Conservation (phyloP, 2,113 vertebrate genomes). For the Ciconia maguari region DNA sequence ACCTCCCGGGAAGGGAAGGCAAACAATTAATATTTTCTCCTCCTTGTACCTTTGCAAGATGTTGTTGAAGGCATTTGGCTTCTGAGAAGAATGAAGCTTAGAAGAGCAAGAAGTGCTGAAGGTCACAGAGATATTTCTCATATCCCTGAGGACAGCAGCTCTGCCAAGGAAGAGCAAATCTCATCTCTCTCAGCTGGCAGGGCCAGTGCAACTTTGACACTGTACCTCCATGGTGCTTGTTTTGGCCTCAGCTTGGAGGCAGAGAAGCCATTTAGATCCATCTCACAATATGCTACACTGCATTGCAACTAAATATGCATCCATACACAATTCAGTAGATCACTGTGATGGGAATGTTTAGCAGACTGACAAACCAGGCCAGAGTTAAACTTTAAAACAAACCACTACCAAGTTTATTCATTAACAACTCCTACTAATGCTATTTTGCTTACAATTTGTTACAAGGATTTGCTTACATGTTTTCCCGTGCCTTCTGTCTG, state of each 20-base stretch:
- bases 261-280: not conserved
- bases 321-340: not conserved
- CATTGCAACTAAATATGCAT: not conserved
- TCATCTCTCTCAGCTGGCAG: not conserved
- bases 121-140: not conserved
- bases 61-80: not conserved
- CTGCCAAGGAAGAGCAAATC: not conserved
- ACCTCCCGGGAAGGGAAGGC: not conserved
- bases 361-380: not conserved
- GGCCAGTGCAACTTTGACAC: accelerated
- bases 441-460: not conserved
- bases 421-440: not conserved
- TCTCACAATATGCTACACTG: not conserved
- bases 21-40: not conserved
- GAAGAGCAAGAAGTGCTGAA: not conserved
- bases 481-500: not conserved
- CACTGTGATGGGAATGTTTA: not conserved
- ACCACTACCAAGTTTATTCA: not conserved
- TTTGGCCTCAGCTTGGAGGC: not conserved
- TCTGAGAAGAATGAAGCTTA: not conserved
- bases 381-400: not conserved
- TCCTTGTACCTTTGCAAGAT: not conserved
- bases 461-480: not conserved
- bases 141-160: not conserved
- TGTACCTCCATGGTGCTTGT: not conserved